Conservation (phyloP, 2,888 invertebrate species). For the Apodemia duryi region DNA sequence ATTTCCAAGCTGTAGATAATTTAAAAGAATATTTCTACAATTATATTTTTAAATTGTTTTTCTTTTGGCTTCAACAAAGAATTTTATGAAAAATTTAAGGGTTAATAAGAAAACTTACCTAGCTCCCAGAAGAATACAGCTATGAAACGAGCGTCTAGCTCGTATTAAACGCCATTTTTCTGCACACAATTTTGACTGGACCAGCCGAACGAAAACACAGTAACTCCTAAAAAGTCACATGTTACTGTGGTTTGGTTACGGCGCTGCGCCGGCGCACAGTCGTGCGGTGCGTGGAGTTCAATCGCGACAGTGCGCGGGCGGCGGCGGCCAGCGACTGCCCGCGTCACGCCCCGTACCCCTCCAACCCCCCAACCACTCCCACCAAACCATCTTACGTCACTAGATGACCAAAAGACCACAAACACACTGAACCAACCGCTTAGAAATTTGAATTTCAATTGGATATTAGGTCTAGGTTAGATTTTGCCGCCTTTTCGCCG, state of each 20-base stretch:
- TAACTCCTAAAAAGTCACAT: conserved; percentile 15
- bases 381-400: conserved; percentile 62
- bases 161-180: conserved; percentile 8
- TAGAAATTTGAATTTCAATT: conserved; percentile 35
- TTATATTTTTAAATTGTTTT: too few species aligned
- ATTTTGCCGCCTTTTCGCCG: conserved; percentile 60
- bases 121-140: background rate
- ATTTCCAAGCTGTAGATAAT: background rate
- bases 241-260: conserved; percentile 27
- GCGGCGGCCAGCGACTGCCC: conserved; percentile 53
- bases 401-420: conserved; percentile 36
- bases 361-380: conserved; percentile 49
- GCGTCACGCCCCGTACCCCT: conserved; percentile 57
- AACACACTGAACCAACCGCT: conserved; percentile 33
- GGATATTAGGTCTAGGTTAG: conserved; percentile 44
- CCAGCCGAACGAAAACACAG: conserved; percentile 13
- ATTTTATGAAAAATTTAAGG: too few species aligned
- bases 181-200: conserved; percentile 11
- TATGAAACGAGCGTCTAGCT: background rate
- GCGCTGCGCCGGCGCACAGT: conserved; percentile 40
- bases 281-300: conserved; percentile 57
- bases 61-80: too few species aligned
- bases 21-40: too few species aligned
- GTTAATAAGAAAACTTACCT: conserved; percentile 45
- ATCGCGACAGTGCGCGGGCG: conserved; percentile 56